phyloP scores from a whole-genome alignment of 2,797 vertebrate species.

The Octomys mimax region DNA sequence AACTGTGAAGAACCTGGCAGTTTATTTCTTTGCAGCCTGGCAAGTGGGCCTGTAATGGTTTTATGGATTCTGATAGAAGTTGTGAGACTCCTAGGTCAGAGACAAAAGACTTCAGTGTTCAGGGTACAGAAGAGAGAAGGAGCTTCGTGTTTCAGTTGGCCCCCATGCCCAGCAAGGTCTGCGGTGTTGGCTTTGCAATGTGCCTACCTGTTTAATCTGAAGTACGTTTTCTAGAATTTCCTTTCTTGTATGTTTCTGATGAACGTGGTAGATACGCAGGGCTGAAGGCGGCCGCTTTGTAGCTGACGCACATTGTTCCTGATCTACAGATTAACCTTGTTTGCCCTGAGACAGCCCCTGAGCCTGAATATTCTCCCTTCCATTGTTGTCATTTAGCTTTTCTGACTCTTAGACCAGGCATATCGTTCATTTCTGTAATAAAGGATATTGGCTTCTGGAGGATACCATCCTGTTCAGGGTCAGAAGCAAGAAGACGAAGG shows the following conservation, averaged over 20 bases:
- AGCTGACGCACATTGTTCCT: background rate
- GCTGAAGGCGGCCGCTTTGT: background rate
- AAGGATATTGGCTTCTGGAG: background rate
- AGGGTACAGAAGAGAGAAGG: background rate
- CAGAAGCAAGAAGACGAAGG: background rate
- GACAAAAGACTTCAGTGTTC: conserved; percentile 10
- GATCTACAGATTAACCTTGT: background rate
- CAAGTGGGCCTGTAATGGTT: background rate
- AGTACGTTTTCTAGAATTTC: background rate
- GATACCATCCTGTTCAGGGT: background rate
- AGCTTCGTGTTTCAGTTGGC: background rate
- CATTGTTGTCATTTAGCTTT: background rate
- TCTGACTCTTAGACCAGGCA: background rate
- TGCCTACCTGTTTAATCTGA: background rate
- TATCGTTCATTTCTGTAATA: background rate
- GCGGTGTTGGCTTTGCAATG: background rate
- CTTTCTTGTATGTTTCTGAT: background rate
- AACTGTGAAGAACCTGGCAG: background rate
- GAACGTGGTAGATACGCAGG: background rate
- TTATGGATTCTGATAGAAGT: background rate
- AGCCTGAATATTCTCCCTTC: background rate
- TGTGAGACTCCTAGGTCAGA: background rate
- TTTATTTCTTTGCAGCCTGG: background rate
- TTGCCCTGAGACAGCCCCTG: background rate
- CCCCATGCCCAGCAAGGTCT: background rate